Base-by-base conservation (phyloP, 1,140 invertebrate species). In the Acromyrmex charruanus region DNA sequence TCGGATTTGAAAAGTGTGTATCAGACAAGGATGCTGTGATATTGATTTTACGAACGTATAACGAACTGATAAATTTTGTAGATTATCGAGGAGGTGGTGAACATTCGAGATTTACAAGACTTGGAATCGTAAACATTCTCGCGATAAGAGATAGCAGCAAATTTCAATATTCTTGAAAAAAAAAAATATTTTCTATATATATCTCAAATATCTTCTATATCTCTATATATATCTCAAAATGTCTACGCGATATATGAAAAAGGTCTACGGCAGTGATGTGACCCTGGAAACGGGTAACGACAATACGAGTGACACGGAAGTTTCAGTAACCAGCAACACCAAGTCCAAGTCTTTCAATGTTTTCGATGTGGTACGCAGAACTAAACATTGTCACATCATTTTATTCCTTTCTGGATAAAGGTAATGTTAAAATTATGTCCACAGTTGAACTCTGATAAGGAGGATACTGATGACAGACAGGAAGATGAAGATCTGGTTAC, bases 231-330 rank as follows among this genome's bases (percentile, higher is more conserved):
- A 35, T n/a, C n/a, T 53, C 0, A 25, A 69, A 59, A 92, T 92
- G 91, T 92, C 91, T 31, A 92, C 91, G 25, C 84, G 91, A 28
- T 88, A 92, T 71, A 92, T 92, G 28, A 92, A 92, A 39, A 92
- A 92, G 35, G 74, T 92, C n/a, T 92, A 90, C 31, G 91, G 91
- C 14, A 21, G 55, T 21, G 85, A 91, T 72, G 28, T 68, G 2
- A 85, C 85, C 3, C 12, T 51, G 6, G 79, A 77, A 0, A 86
- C 79, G 21, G 35, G 59, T 59, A 75, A 77, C 10, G 89, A 89
- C 21, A 65, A 53, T 25, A 51, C 66, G 4, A 90, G 31, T 51
- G 90, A 91, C 1, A 10, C 59, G 0, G 88, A 91, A 25, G 75
- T 75, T 55, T 65, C 72, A 4, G 31, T 87, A 53, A 84, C 68